Base-by-base conservation (phyloP, 2,113 vertebrate species). In the Leptobrachium leishanense region DNA sequence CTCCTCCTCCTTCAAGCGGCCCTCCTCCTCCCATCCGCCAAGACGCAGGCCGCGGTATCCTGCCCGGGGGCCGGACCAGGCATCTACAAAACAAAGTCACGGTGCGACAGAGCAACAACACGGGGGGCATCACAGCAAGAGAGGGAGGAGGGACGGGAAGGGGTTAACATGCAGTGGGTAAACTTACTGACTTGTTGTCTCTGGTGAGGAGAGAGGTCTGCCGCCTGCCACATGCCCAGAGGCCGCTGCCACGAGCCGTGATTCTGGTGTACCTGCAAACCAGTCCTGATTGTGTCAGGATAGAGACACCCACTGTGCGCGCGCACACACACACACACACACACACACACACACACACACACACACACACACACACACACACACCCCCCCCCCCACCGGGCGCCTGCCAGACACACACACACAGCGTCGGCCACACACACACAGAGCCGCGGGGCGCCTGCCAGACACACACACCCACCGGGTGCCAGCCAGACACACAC, bases 251-350 rank as follows among this genome's bases (percentile, higher is more conserved):
- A 79, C 54, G 85, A 84, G 72, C 86, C 76, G 68, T 90, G 83
- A 42, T 87, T 88, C 44, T 90, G 93, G 86, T 94, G 93, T 70
- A 94, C 88, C 93, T 94, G 73, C 7, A 73, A 59, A 59, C 55
- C 10, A 15, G n/a, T n/a, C n/a, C n/a, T n/a, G n/a, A n/a, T n/a
- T n/a, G n/a, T n/a, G n/a, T n/a, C n/a, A n/a, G n/a, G n/a, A n/a
- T n/a, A n/a, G n/a, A n/a, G n/a, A n/a, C n/a, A n/a, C n/a, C n/a
- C n/a, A n/a, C n/a, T n/a, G n/a, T n/a, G n/a, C n/a, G n/a, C n/a
- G n/a, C n/a, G n/a, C n/a, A n/a, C n/a, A n/a, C n/a, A n/a, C n/a
- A n/a, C n/a, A n/a, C n/a, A n/a, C n/a, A n/a, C n/a, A n/a, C n/a
- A n/a, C n/a, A n/a, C n/a, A n/a, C n/a, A n/a, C n/a, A n/a, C n/a